Conservation (phyloP, 2,888 invertebrate species). For the Zelleria hepariella region DNA sequence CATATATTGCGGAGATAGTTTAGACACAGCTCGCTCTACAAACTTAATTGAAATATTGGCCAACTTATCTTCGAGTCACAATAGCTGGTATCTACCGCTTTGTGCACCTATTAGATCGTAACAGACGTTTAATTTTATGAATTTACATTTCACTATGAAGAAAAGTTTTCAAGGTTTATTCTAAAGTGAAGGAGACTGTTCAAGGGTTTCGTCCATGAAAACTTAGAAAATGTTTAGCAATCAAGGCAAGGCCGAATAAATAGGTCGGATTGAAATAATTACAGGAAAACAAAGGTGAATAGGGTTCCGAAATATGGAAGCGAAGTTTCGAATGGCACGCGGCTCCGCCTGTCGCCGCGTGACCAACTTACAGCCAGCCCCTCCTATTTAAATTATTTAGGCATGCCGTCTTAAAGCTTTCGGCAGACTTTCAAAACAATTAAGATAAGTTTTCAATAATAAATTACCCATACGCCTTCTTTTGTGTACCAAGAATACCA, state of each 20-base stretch:
- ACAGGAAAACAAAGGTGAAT: constrained; percentile 1
- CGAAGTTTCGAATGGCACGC: constrained; percentile 19
- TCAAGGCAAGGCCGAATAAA: background rate
- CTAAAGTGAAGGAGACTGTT: background rate
- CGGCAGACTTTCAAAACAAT: constrained; percentile 43
- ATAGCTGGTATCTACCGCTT: background rate
- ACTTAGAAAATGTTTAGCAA: background rate
- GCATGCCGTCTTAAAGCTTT: constrained; percentile 34
- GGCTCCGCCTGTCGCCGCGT: constrained; percentile 35
- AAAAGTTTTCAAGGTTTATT: no score
- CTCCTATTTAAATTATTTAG: constrained; percentile 45
- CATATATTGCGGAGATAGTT: background rate
- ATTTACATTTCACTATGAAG: no score
- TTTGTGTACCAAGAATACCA: background rate
- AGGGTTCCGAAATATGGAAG: constrained; percentile 11
- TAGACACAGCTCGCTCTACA: background rate
- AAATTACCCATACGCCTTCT: constrained; percentile 21
- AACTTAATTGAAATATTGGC: background rate
- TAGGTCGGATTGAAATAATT: background rate
- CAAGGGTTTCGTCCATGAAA: background rate
- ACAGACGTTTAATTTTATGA: background rate
- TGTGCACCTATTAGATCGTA: background rate
- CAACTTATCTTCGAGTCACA: background rate
- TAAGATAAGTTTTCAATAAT: constrained; percentile 40
- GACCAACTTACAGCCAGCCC: constrained; percentile 37